Evolutionary conservation across 2,113 vertebrate species (phyloP).

Genomic region (Solea solea): DNA sequence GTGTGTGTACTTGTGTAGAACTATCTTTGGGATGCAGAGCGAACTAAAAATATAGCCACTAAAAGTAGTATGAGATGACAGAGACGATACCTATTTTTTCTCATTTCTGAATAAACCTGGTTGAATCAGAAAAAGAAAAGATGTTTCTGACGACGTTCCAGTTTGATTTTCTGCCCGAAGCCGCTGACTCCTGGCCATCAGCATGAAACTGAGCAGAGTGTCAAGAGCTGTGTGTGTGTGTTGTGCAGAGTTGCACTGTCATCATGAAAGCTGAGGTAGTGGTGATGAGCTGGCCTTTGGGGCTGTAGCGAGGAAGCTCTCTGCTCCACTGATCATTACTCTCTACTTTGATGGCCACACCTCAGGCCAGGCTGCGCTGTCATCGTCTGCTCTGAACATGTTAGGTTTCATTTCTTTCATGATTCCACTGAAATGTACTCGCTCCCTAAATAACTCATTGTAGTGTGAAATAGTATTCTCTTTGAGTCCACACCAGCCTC

Average conservation of each 20-base stretch:
- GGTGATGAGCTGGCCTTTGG: neutral
- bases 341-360: slow-evolving; percentile 21
- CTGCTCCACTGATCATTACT: slow-evolving; percentile 7
- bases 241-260: slow-evolving; percentile 20
- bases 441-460: neutral
- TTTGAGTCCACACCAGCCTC: neutral
- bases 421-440: slow-evolving; percentile 21
- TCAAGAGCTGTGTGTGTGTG: neutral
- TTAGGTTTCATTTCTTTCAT: slow-evolving; percentile 12
- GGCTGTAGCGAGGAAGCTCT: slow-evolving; percentile 1
- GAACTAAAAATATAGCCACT: neutral
- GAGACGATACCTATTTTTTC: neutral
- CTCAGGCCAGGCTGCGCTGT: slow-evolving; percentile 6
- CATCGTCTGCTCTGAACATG: neutral
- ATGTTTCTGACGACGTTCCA: neutral
- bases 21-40: slow-evolving; percentile 19
- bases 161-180: slow-evolving; percentile 7
- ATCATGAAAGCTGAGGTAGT: slow-evolving; percentile 22
- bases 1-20: neutral
- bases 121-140: neutral
- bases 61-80: neutral
- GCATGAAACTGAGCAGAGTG: neutral
- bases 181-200: neutral
- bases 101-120: neutral
- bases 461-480: slow-evolving; percentile 29